A percentile compares a stretch with the other conserved stretches of the same genome.
phyloP scores from a whole-genome alignment of 2,797 vertebrate genomes.

The Holocentrus rufus region DNA sequence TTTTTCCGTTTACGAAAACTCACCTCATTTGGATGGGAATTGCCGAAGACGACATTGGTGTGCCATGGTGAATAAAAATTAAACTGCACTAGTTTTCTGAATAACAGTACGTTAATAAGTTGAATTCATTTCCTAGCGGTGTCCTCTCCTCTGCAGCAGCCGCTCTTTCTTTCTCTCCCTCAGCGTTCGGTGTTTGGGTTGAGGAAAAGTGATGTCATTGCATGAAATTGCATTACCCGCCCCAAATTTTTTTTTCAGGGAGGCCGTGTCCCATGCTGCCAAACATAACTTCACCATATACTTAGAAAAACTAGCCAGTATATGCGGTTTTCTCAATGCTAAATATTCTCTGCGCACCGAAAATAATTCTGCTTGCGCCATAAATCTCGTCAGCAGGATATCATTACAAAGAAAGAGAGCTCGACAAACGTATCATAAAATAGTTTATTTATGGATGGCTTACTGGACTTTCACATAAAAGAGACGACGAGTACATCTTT shows the following conservation, averaged over 20 bases:
- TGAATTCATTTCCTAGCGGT: constrained; percentile 39
- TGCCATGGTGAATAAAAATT: not conserved
- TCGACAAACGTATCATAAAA: constrained; percentile 24
- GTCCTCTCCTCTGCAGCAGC: constrained; percentile 54
- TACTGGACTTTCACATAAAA: constrained; percentile 8
- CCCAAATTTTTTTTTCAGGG: constrained; percentile 61
- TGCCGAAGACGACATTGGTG: not conserved
- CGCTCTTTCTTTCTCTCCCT: constrained; percentile 54
- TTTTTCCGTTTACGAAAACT: constrained; percentile 25
- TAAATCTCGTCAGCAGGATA: constrained; percentile 9
- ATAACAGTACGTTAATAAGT: not conserved
- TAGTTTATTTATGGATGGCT: constrained; percentile 40
- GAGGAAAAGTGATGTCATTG: constrained; percentile 86
- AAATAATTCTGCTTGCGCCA: not conserved
- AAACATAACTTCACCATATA: constrained; percentile 64
- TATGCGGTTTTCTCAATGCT: constrained; percentile 17
- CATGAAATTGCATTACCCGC: constrained; percentile 78
- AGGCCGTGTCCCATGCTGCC: constrained; percentile 65
- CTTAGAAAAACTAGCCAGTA: constrained; percentile 24
- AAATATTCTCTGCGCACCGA: not conserved
- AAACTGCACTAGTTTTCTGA: not conserved
- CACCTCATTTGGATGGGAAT: constrained; percentile 63
- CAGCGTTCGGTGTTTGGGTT: constrained; percentile 76
- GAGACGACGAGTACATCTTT: not conserved
- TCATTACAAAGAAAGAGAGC: not conserved